Evolutionary conservation across 2,113 vertebrate species (phyloP), one percentile per base, ranked within the genome.

Genomic region (Ctenodactylus gundi): DNA sequence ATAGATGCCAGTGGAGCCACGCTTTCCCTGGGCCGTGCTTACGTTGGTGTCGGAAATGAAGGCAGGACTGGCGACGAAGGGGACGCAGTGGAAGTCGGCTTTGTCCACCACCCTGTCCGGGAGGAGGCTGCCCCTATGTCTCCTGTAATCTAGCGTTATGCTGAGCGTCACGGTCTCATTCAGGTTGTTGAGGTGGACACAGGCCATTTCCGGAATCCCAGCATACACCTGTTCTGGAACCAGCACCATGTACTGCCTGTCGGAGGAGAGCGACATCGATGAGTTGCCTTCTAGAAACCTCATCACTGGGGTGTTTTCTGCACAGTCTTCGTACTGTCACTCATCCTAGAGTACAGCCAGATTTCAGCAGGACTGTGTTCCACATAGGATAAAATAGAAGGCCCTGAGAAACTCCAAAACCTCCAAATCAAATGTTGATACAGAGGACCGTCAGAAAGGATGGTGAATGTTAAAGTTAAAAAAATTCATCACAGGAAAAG

Each of bases 241-340:
- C 46, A 98, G 36, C 44, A 98, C 97, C 94, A 98, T 2, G 15
- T 98, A 98, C 41, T 98, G 97, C 92, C 98, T 98, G 84, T 25
- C n/a, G 27, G 83, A 96, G 7, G 27, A 68, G 44, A 64, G 41
- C 11, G 27, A 67, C 44, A 94, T 7, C 11, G 34, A 12, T 2
- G 44, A 82, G 13, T 31, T 3, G 39, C 12, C 46, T 7, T 67
- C 51, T 51, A 73, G 41, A 77, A 3, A 1, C n/a, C 4, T 36
- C 27, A 12, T 7, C 65, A n/a, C 18, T 44, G 34, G 62, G 39
- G 1, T 18, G 31, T 46, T 68, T 72, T 21, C 82, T 73, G n/a
- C 58, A 10, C 7, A 13, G 39, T 90, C 39, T 65, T 90, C 62
- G 41, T 65, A 14, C 23, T 18, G 18, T 31, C 31, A 41, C 60